Conservation (phyloP, 2,888 invertebrate species). For the Pseudococcus viburni region DNA sequence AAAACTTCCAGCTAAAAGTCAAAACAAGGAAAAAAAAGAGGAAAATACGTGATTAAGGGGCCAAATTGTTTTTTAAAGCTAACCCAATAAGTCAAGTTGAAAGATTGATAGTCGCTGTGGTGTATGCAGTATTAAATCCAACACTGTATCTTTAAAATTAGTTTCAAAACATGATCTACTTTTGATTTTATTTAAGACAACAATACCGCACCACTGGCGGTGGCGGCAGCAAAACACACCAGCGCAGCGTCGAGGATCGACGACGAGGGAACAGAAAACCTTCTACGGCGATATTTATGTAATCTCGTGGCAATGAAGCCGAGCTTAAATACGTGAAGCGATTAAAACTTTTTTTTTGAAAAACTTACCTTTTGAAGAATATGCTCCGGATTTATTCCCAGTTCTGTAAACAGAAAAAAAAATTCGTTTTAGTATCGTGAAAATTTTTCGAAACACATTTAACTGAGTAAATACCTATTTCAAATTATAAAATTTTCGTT, state of each 20-base stretch:
- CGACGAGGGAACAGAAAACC: background rate
- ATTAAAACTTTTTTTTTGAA: constrained; percentile 19
- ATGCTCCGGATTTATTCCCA: constrained; percentile 59
- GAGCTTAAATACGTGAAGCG: constrained; percentile 40
- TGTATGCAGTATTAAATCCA: constrained; percentile 38
- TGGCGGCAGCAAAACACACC: no score
- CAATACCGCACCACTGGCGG: background rate
- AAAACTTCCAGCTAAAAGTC: constrained; percentile 16
- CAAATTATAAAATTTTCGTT: no score
- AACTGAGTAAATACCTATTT: no score
- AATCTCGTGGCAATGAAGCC: background rate
- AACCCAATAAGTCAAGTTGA: constrained; percentile 52
- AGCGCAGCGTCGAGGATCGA: background rate
- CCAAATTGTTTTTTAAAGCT: constrained; percentile 53
- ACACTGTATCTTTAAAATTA: constrained; percentile 37
- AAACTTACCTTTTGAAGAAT: constrained; percentile 60
- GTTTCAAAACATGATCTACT: constrained; percentile 42
- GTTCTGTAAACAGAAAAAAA: constrained; percentile 56
- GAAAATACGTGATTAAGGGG: constrained; percentile 53
- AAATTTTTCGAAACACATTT: background rate
- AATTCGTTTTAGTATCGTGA: constrained; percentile 2
- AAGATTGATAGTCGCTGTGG: constrained; percentile 49
- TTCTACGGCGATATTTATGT: constrained; percentile 4
- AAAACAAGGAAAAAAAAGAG: constrained; percentile 36
- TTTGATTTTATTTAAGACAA: constrained; percentile 32